These are phyloP conservation scores for Drosophila putrida DNA, from an alignment of 2,888 invertebrate species.

Conservation along the genomic window DNA sequence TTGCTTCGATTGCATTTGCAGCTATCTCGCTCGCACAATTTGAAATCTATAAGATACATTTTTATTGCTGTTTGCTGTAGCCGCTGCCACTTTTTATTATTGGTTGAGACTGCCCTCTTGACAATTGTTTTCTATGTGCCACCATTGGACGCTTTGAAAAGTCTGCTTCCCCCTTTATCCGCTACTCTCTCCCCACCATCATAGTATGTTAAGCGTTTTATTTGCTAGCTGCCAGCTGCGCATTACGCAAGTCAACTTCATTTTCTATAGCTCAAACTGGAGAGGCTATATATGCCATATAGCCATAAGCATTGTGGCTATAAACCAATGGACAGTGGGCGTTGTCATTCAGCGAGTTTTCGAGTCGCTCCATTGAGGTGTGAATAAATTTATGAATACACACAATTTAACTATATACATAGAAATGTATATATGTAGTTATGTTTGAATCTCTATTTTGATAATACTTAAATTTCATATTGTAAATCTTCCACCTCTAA, in stretches of 20 bases:
- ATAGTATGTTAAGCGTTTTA: conserved; percentile 42
- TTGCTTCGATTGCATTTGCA: conserved; percentile 59
- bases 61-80: conserved; percentile 4
- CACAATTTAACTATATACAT: conserved; percentile 3
- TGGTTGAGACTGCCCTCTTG: conserved; percentile 54
- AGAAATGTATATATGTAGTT: background rate
- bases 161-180: conserved; percentile 24
- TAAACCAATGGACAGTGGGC: conserved; percentile 73
- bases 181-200: background rate
- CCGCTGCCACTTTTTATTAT: conserved; percentile 55
- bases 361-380: conserved; percentile 64
- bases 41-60: conserved; percentile 37
- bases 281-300: conserved; percentile 49
- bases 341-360: conserved; percentile 66
- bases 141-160: conserved; percentile 48
- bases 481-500: conserved; percentile 38
- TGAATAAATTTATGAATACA: conserved; percentile 72
- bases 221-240: conserved; percentile 66
- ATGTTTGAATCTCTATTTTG: conserved; percentile 33
- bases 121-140: conserved; percentile 51
- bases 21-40: conserved; percentile 59
- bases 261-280: conserved; percentile 63
- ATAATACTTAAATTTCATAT: conserved; percentile 50
- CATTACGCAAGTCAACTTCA: conserved; percentile 79
- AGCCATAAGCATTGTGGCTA: conserved; percentile 51